Evolutionary conservation across 2,888 invertebrate species (phyloP).

Genomic region (Agriotes lineatus): DNA sequence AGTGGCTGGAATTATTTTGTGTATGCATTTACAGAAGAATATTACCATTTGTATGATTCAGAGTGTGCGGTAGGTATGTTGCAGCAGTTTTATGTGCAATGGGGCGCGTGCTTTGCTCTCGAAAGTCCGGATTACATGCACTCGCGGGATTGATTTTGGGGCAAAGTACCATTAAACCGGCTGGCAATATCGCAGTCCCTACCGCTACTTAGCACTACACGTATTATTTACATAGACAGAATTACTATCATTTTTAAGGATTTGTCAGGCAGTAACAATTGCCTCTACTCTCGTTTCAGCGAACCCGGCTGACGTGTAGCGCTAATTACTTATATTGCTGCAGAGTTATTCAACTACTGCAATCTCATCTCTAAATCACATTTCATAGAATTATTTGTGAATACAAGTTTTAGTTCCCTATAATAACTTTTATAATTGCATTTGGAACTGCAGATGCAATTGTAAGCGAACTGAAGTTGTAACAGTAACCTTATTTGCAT

Average conservation of each 20-base stretch:
- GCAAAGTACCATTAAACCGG: slow-evolving; percentile 17
- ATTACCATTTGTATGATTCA: slow-evolving; percentile 21
- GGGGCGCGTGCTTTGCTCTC: slow-evolving; percentile 29
- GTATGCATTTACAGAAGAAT: slow-evolving; percentile 1
- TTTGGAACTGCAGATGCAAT: neutral
- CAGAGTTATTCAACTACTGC: too few species aligned
- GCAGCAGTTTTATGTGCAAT: slow-evolving; percentile 28
- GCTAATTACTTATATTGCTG: too few species aligned
- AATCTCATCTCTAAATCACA: too few species aligned
- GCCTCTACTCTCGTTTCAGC: neutral
- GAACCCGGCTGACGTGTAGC: too few species aligned
- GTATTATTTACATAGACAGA: slow-evolving; percentile 10
- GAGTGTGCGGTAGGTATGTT: slow-evolving; percentile 19
- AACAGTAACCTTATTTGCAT: neutral
- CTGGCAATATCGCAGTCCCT: slow-evolving; percentile 9
- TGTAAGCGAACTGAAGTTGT: neutral
- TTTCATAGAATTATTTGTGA: too few species aligned
- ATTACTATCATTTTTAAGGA: neutral
- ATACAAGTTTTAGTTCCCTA: neutral
- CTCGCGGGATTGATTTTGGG: slow-evolving; percentile 23
- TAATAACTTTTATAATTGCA: neutral
- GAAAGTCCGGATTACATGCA: slow-evolving; percentile 31
- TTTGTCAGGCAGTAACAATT: neutral
- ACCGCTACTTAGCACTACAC: neutral
- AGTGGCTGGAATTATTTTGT: slow-evolving; percentile 17